Evolutionary conservation across 2,113 vertebrate genomes (phyloP), one percentile per base, ranked within the genome.

Genomic region (Ammodytes dubius): DNA sequence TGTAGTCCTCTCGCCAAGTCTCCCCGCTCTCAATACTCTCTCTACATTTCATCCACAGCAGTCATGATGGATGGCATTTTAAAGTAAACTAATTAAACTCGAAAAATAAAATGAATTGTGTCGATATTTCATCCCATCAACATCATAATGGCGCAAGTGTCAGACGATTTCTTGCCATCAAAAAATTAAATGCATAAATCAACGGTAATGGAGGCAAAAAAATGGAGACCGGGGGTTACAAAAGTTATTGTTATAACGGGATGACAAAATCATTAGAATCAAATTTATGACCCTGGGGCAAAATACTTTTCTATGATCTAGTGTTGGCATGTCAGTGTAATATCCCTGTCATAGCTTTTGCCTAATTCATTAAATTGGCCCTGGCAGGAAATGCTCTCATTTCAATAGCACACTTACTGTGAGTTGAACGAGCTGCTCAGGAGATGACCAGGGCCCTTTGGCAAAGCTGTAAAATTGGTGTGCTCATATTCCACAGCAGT

Each of bases 121-220:
- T 89, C 91, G 85, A 94, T 97, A 96, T 96, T 96, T 97, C 95
- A 94, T 96, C 92, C 94, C 93, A 89, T 90, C 89, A 92, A 87
- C 92, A 95, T 95, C 95, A 91, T 95, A 96, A 95, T 94, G 95
- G 95, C 92, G 85, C 91, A 94, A 95, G 94, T 96, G 95, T 96
- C 95, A 94, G 94, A 96, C 92, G 94, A 96, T 96, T 97, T 94
- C 92, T 92, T 92, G 93, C 93, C 87, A 95, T 95, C 96, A 96
- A 97, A 97, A 96, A 97, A 98, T 97, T 97, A 97, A 97, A 97
- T 95, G 91, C 95, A 97, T 97, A 97, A 97, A 98, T 98, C 97
- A 97, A 93, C 94, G 94, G 91, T 96, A 95, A 94, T 79, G 49
- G 73, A 85, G 71, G 78, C 35, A 45, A 73, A 81, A 82, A 74